Conservation (phyloP, 1,140 invertebrate species). For the Lasaia peninsularis region DNA sequence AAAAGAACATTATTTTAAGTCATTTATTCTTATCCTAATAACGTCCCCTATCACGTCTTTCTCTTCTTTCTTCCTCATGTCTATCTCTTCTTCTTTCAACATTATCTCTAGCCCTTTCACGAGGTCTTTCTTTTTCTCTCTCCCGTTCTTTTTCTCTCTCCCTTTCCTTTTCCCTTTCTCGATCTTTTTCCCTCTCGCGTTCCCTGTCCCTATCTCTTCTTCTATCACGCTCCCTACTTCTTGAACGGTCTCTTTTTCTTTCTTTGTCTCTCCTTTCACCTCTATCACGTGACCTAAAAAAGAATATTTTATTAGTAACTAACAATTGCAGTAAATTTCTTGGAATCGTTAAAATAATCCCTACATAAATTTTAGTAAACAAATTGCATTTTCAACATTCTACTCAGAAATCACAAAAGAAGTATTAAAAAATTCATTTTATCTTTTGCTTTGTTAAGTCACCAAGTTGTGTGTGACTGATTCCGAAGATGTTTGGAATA, state of each 20-base stretch:
- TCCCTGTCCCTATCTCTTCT: conserved; percentile 70
- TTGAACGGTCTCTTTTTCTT: conserved; percentile 60
- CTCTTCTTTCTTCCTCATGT: conserved; percentile 53
- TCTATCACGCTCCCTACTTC: conserved; percentile 71
- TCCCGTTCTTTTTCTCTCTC: conserved; percentile 50
- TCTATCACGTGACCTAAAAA: conserved; percentile 75
- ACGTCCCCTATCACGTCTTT: conserved; percentile 51
- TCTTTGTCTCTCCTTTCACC: conserved; percentile 77
- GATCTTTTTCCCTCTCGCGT: conserved; percentile 57
- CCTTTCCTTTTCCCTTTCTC: conserved; percentile 66
- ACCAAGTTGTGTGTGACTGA: too few species aligned
- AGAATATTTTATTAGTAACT: conserved; percentile 1
- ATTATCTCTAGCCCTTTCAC: not conserved
- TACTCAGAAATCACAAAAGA: too few species aligned
- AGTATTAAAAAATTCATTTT: too few species aligned
- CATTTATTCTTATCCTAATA: conserved; percentile 49
- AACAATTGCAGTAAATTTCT: not conserved
- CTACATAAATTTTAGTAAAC: too few species aligned
- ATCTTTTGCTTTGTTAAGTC: too few species aligned
- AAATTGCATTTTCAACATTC: too few species aligned
- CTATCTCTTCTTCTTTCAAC: conserved; percentile 2
- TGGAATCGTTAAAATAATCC: too few species aligned
- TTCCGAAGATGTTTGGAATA: too few species aligned
- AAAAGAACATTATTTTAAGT: not conserved
- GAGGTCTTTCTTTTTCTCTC: not conserved